Evolutionary conservation across 1,140 invertebrate genomes (phyloP).

Genomic region (Diplogasteroides magnus): DNA sequence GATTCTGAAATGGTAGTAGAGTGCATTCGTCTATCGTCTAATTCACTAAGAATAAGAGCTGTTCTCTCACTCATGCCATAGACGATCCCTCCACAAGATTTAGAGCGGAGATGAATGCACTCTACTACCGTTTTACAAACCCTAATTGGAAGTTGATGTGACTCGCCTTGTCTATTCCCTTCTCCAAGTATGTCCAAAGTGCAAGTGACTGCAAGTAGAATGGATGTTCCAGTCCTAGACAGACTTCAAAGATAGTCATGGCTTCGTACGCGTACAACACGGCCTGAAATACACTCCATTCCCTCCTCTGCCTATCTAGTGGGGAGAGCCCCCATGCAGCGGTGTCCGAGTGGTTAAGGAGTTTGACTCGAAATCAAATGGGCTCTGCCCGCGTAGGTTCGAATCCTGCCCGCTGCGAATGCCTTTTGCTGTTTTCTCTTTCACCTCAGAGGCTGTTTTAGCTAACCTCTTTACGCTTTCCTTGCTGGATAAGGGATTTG

Average conservation of each 20-base stretch:
- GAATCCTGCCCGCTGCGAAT: slow-evolving; percentile 39
- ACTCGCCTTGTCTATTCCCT: slow-evolving; percentile 16
- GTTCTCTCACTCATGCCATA: too few species aligned
- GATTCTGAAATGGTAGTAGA: background rate
- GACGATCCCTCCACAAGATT: too few species aligned
- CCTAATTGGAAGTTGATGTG: background rate
- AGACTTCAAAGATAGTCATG: slow-evolving; percentile 39
- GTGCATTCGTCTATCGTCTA: background rate
- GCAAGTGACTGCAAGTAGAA: slow-evolving; percentile 38
- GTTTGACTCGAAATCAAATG: slow-evolving; percentile 39
- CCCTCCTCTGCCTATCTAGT: too few species aligned
- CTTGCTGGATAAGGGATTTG: slow-evolving; percentile 35
- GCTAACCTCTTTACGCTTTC: slow-evolving; percentile 27
- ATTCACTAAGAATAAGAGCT: too few species aligned
- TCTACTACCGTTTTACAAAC: background rate
- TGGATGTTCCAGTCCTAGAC: slow-evolving; percentile 38
- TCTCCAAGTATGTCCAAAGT: slow-evolving; percentile 37
- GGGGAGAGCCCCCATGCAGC: too few species aligned
- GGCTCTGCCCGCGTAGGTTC: slow-evolving; percentile 41
- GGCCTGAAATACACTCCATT: slow-evolving; percentile 1
- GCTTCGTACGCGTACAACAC: slow-evolving; percentile 37
- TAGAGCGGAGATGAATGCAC: too few species aligned
- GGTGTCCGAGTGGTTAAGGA: slow-evolving; percentile 36
- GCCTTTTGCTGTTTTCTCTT: slow-evolving; percentile 1
- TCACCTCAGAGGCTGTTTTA: background rate